Evolutionary conservation across 2,113 vertebrate genomes (phyloP).

Genomic region (Phycodurus eques): DNA sequence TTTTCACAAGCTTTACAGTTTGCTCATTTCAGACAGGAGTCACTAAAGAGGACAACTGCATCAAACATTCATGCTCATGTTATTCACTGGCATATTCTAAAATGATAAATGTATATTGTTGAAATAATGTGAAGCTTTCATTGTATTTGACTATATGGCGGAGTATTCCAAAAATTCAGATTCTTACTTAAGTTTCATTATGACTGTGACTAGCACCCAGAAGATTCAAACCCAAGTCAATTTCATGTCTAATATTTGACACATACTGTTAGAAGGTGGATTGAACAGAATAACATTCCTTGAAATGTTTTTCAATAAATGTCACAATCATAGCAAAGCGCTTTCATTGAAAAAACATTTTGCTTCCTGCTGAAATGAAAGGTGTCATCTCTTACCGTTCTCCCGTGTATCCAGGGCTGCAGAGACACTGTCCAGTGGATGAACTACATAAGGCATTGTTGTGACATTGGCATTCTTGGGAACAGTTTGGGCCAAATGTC

Average conservation of each 20-base stretch:
- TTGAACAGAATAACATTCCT: neutral
- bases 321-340: neutral
- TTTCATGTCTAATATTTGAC: neutral
- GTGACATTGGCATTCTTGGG: conserved; percentile 96
- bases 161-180: no score
- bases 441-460: conserved; percentile 85
- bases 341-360: neutral
- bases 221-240: neutral
- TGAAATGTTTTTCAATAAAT: neutral
- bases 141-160: no score
- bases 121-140: no score
- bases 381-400: conserved; percentile 77
- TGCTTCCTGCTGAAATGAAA: neutral
- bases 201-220: neutral
- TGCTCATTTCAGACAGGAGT: neutral
- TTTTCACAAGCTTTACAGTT: neutral
- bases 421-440: conserved; percentile 82
- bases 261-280: neutral
- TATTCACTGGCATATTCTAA: no score
- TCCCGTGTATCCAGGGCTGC: conserved; percentile 87
- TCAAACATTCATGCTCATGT: no score
- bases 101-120: no score
- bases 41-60: neutral
- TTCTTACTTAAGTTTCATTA: no score
- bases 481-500: conserved; percentile 88